Conservation (phyloP, 2,888 invertebrate species). For the Mechanitis mazaeus region DNA sequence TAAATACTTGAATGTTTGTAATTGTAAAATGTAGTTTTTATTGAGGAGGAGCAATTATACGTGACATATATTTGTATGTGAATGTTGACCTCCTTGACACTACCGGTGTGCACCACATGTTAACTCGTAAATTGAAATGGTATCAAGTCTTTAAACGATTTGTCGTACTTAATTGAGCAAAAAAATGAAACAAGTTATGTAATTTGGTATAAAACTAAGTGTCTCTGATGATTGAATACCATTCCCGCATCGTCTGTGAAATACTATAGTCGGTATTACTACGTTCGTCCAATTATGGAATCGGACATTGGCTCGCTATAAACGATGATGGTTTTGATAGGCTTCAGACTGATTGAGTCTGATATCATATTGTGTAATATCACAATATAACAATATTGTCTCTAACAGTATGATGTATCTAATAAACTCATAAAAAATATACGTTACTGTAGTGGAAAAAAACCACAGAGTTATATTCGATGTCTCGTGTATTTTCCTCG, state of each 20-base stretch:
- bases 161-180: neutral
- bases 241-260: constrained; percentile 20
- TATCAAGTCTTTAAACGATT: neutral
- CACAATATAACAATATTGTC: too few relatives aligned
- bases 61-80: neutral
- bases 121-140: neutral
- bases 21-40: too few relatives aligned
- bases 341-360: neutral
- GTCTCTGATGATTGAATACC: constrained; percentile 21
- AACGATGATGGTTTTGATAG: neutral
- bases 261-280: constrained; percentile 17
- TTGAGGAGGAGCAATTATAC: too few relatives aligned
- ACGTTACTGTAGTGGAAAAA: too few relatives aligned
- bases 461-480: too few relatives aligned
- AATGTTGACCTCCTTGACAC: constrained; percentile 6
- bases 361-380: neutral
- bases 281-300: constrained; percentile 13
- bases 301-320: constrained; percentile 18
- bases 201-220: neutral
- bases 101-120: neutral
- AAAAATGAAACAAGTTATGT: too few relatives aligned
- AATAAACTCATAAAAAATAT: too few relatives aligned
- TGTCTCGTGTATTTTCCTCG: too few relatives aligned
- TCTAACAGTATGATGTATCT: too few relatives aligned
- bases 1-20: too few relatives aligned